Evolutionary conservation across 1,140 invertebrate genomes (phyloP).

Genomic region (Adoxophyes honmai): DNA sequence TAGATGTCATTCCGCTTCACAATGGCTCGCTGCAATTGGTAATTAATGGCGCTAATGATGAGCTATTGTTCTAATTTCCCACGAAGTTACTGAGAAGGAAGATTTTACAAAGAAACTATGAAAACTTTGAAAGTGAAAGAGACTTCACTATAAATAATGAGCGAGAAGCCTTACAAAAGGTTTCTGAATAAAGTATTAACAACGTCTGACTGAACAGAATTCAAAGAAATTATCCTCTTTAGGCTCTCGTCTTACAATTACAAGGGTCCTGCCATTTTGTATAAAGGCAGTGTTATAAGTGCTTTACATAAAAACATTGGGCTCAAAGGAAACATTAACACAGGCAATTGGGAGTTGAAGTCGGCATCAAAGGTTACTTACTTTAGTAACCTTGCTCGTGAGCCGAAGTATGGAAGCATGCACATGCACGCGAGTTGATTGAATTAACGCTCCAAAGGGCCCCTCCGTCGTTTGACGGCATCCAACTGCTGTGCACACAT

Average conservation of each 20-base stretch:
- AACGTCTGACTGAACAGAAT: conserved; percentile 7
- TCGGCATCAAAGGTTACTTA: not conserved
- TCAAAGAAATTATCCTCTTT: conserved; percentile 9
- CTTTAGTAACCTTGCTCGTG: not conserved
- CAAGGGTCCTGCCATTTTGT: not conserved
- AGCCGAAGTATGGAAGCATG: not conserved
- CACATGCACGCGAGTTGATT: conserved; percentile 41
- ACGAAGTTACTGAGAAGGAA: not conserved
- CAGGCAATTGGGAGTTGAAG: not conserved
- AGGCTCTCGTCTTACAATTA: not conserved
- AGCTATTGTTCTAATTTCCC: conserved; percentile 21
- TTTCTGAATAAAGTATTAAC: not conserved
- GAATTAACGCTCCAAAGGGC: conserved; percentile 51
- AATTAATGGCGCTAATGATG: conserved; percentile 56
- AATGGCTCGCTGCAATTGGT: conserved; percentile 51
- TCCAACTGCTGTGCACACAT: conserved; percentile 64
- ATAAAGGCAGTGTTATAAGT: not conserved
- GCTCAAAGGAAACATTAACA: conserved; percentile 1
- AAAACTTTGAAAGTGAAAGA: conserved; percentile 10
- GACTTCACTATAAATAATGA: conserved; percentile 2
- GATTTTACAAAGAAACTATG: not conserved
- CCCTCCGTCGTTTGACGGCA: conserved; percentile 46
- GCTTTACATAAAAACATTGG: too few relatives aligned
- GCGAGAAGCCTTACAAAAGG: not conserved
- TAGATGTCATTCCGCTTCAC: conserved; percentile 8